Evolutionary conservation across 2,888 invertebrate species (phyloP).

Genomic region (Philhelius pedissequus): DNA sequence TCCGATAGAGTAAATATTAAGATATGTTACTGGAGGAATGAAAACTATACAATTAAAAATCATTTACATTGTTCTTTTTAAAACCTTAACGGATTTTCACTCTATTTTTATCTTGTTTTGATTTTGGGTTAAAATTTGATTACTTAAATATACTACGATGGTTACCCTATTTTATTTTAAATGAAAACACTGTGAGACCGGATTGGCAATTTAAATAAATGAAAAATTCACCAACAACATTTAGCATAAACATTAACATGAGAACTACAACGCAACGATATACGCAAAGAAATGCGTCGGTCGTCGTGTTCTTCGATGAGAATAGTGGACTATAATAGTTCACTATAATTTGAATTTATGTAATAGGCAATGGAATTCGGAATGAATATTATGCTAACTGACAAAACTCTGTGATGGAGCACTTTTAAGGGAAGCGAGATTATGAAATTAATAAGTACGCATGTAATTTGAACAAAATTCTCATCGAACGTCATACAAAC

Average conservation of each 20-base stretch:
- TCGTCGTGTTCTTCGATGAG: not conserved
- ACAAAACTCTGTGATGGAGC: not conserved
- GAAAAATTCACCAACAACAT: conserved; percentile 30
- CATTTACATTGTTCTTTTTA: too few relatives aligned
- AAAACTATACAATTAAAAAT: too few relatives aligned
- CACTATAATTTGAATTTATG: conserved; percentile 39
- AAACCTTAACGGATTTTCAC: too few relatives aligned
- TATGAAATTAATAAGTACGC: too few relatives aligned
- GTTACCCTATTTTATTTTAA: not conserved
- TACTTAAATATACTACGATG: too few relatives aligned
- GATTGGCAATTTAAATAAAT: conserved; percentile 56
- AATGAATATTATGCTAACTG: not conserved
- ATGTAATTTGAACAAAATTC: too few relatives aligned
- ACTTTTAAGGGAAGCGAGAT: not conserved
- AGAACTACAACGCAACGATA: conserved; percentile 14
- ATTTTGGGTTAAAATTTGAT: too few relatives aligned
- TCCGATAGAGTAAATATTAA: too few relatives aligned
- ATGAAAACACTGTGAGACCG: conserved; percentile 45
- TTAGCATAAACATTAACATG: conserved; percentile 5
- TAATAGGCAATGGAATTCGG: conserved; percentile 52
- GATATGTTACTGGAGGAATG: too few relatives aligned
- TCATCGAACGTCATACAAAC: too few relatives aligned
- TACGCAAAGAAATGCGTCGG: conserved; percentile 5
- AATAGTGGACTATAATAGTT: conserved; percentile 36
- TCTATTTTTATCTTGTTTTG: too few relatives aligned